These are phyloP conservation scores for Echiichthys vipera DNA, from an alignment of 2,797 vertebrate genomes.

Conservation along the genomic window DNA sequence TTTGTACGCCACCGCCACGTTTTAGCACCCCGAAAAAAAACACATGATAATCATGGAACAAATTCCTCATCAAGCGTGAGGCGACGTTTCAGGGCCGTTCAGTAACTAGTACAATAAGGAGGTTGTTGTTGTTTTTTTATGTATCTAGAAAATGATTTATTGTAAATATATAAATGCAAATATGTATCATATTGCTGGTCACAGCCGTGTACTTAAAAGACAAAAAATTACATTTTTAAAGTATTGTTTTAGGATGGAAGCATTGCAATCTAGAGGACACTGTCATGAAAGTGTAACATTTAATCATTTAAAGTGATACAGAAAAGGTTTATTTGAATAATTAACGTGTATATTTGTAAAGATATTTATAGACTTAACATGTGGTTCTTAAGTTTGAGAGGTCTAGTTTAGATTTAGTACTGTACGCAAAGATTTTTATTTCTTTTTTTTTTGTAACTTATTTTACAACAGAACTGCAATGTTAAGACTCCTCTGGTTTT, in stretches of 20 bases:
- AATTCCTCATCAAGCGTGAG: slow-evolving; percentile 39
- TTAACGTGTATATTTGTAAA: slow-evolving; percentile 99
- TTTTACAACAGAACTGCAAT: slow-evolving; percentile 89
- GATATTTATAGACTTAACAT: slow-evolving; percentile 96
- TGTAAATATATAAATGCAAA: slow-evolving; percentile 94
- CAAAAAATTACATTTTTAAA: slow-evolving; percentile 75
- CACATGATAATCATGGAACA: slow-evolving; percentile 46
- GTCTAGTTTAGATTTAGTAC: slow-evolving; percentile 88
- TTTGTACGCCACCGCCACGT: background rate
- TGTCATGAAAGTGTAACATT: slow-evolving; percentile 87
- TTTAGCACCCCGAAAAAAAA: slow-evolving; percentile 30
- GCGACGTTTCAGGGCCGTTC: slow-evolving; percentile 69
- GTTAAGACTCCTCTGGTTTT: slow-evolving; percentile 75
- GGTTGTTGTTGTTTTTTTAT: slow-evolving; percentile 63
- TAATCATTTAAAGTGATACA: slow-evolving; percentile 87
- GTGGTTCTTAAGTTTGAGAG: slow-evolving; percentile 86
- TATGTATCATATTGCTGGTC: slow-evolving; percentile 85
- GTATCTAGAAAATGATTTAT: slow-evolving; percentile 89
- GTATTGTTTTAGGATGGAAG: slow-evolving; percentile 76
- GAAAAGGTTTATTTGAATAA: slow-evolving; percentile 90
- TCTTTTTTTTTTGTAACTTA: slow-evolving; percentile 90
- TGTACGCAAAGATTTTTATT: slow-evolving; percentile 88
- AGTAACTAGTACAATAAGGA: slow-evolving; percentile 57
- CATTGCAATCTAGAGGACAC: slow-evolving; percentile 89
- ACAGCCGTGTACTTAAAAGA: slow-evolving; percentile 81